Evolutionary conservation across 2,113 vertebrate species (phyloP).

Genomic region (Phyllostomus discolor): DNA sequence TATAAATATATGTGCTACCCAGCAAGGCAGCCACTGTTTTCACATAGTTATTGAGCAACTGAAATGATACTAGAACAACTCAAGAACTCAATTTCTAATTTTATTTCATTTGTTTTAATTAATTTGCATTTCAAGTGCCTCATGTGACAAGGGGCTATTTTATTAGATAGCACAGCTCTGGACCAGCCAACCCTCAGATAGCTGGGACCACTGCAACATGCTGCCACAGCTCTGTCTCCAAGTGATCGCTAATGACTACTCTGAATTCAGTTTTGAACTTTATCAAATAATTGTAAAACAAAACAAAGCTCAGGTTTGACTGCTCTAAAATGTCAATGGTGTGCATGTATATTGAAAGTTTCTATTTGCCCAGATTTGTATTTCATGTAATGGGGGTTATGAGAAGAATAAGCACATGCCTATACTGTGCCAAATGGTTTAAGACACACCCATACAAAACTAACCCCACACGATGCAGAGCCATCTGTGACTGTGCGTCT

Average conservation of each 20-base stretch:
- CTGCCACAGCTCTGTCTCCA: not conserved
- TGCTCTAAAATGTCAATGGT: not conserved
- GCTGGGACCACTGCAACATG: not conserved
- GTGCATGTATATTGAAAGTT: not conserved
- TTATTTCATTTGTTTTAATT: not conserved
- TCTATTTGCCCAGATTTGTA: constrained; percentile 9
- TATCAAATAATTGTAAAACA: not conserved
- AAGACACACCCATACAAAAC: not conserved
- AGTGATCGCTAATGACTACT: not conserved
- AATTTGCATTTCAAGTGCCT: not conserved
- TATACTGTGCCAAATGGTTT: not conserved
- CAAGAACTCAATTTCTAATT: not conserved
- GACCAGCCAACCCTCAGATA: not conserved
- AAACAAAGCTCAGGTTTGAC: not conserved
- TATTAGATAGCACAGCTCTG: not conserved
- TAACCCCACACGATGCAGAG: not conserved
- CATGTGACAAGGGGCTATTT: not conserved
- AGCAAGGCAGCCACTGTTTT: not conserved
- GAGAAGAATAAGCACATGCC: not conserved
- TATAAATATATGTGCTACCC: not conserved
- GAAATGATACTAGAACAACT: not conserved
- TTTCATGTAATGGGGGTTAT: not conserved
- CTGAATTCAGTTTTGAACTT: constrained; percentile 13
- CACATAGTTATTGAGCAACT: not conserved
- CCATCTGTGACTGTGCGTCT: not conserved